phyloP scores from a whole-genome alignment of 2,888 invertebrate genomes.

The Mycalesis mineus region DNA sequence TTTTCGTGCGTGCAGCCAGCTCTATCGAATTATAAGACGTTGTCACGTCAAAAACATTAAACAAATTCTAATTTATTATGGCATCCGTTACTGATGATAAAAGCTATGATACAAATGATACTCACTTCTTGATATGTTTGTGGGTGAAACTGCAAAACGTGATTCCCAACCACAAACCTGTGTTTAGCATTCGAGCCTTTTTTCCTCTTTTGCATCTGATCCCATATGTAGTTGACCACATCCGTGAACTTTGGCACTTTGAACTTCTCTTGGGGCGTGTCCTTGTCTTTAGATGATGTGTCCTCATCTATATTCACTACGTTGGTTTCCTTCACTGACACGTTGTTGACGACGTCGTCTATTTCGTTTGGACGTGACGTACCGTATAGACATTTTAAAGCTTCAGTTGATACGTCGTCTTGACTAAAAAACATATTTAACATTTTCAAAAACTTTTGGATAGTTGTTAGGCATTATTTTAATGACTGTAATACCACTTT shows the following conservation, averaged over 20 bases:
- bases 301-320: constrained; percentile 50
- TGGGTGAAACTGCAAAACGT: constrained; percentile 84
- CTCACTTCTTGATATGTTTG: constrained; percentile 85
- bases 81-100: too few species aligned
- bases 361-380: constrained; percentile 75
- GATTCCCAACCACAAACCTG: constrained; percentile 80
- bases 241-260: constrained; percentile 84
- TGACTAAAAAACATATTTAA: constrained; percentile 67
- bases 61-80: too few species aligned
- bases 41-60: too few species aligned
- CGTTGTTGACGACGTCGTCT: constrained; percentile 70
- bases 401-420: constrained; percentile 86
- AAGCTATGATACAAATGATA: constrained; percentile 9
- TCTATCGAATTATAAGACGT: too few species aligned
- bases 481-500: too few species aligned
- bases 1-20: too few species aligned
- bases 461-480: not conserved
- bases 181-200: constrained; percentile 77
- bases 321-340: constrained; percentile 55
- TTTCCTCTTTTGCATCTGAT: constrained; percentile 80
- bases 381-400: constrained; percentile 85
- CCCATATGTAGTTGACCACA: constrained; percentile 84
- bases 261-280: constrained; percentile 52
- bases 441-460: not conserved
- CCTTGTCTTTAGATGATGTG: constrained; percentile 61